Conservation (phyloP, 2,888 invertebrate species). For the Ischnus inquisitorius region DNA sequence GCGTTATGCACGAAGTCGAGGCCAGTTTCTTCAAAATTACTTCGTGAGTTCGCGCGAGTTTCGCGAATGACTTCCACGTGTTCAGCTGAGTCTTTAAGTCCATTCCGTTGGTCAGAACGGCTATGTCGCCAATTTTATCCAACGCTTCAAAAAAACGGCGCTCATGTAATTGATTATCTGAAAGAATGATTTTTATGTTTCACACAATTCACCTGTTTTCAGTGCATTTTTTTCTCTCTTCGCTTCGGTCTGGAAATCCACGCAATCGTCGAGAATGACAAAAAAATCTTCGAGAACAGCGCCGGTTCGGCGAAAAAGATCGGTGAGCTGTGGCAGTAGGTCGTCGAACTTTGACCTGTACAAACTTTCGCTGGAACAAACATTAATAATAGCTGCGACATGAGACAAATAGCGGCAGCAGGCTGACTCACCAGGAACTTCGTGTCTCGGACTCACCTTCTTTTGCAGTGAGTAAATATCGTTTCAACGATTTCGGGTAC, state of each 20-base stretch:
- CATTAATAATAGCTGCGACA: conserved; percentile 31
- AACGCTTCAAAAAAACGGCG: conserved; percentile 73
- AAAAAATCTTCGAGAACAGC: conserved; percentile 77
- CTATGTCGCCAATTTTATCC: conserved; percentile 76
- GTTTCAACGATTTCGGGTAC: conserved; percentile 74
- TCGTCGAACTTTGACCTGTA: conserved; percentile 75
- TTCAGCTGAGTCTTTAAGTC: conserved; percentile 79
- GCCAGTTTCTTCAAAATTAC: conserved; percentile 34
- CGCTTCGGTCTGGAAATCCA: conserved; percentile 72
- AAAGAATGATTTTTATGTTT: neutral
- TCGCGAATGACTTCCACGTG: conserved; percentile 80
- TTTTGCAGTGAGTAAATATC: conserved; percentile 78
- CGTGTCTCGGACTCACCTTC: conserved; percentile 71
- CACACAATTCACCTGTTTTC: conserved; percentile 26
- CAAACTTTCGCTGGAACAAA: conserved; percentile 73
- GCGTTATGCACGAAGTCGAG: conserved; percentile 48
- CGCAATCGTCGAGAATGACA: conserved; percentile 74
- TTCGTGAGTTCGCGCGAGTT: conserved; percentile 73
- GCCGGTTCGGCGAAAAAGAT: conserved; percentile 77
- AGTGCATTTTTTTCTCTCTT: conserved; percentile 33
- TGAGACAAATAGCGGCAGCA: conserved; percentile 44
- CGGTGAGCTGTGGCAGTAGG: conserved; percentile 73
- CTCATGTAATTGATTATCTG: neutral
- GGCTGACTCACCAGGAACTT: conserved; percentile 14
- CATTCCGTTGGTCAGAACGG: conserved; percentile 75